A percentile compares a stretch with the other conserved stretches of the same genome.
phyloP scores from a whole-genome alignment of 2,113 vertebrate genomes.

The Eulemur macaco region DNA sequence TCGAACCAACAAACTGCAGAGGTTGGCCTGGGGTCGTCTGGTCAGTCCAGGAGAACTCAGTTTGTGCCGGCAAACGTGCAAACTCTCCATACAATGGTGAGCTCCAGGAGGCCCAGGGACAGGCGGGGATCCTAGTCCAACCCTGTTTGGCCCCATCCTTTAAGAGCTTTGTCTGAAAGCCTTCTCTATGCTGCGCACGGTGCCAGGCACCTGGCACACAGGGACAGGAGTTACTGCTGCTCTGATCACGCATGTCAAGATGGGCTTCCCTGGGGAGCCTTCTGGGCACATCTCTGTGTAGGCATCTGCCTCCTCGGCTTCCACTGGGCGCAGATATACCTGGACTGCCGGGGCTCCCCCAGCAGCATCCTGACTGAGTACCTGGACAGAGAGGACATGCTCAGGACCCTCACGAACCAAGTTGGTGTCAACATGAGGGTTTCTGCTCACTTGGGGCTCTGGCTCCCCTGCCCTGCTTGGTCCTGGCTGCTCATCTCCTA shows the following conservation, averaged over 20 bases:
- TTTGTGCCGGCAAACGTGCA: neutral
- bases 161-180: neutral
- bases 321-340: neutral
- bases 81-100: accelerated
- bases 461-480: neutral
- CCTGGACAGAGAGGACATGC: neutral
- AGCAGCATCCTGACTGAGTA: neutral
- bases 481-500: neutral
- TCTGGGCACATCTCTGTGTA: neutral
- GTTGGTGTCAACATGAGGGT: accelerated
- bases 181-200: neutral
- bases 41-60: neutral
- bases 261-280: neutral
- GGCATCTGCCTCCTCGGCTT: neutral
- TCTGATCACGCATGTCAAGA: neutral
- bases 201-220: neutral
- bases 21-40: neutral
- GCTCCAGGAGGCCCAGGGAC: neutral
- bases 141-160: neutral
- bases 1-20: neutral
- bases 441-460: accelerated
- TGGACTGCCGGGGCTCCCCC: neutral
- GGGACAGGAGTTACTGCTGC: neutral
- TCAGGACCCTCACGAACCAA: neutral
- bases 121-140: neutral